Evolutionary conservation across 2,888 invertebrate species (phyloP).

Genomic region (Ephialtes manifestator): DNA sequence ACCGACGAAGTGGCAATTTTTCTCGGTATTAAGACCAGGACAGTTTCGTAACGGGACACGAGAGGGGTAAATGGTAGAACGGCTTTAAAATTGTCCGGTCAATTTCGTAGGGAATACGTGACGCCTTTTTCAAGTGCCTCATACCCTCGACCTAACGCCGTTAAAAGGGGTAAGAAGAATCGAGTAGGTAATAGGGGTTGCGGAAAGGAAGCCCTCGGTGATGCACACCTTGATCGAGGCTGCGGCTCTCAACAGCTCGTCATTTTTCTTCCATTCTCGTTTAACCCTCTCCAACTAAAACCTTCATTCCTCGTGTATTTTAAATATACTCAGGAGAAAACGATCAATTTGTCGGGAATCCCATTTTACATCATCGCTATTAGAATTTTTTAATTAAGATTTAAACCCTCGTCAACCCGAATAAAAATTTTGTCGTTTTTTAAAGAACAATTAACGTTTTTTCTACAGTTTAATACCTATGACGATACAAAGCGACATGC

Average conservation of each 20-base stretch:
- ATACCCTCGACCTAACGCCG: conserved; percentile 33
- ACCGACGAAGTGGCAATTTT: conserved; percentile 85
- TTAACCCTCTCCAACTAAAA: conserved; percentile 39
- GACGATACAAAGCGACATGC: too few species aligned
- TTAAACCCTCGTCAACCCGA: too few species aligned
- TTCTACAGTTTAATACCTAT: too few species aligned
- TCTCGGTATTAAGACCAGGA: conserved; percentile 82
- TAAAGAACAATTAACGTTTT: too few species aligned
- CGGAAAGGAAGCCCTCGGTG: conserved; percentile 51
- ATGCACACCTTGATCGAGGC: conserved; percentile 67
- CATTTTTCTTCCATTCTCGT: conserved; percentile 66
- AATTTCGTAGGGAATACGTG: conserved; percentile 84
- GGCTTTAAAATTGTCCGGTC: conserved; percentile 86
- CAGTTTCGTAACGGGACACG: conserved; percentile 37
- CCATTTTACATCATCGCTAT: not conserved
- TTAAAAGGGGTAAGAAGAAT: conserved; percentile 74
- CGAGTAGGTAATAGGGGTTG: conserved; percentile 39
- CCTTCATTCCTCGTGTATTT: conserved; percentile 40
- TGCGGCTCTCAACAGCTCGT: conserved; percentile 62
- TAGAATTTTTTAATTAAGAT: not conserved
- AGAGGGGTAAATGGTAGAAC: conserved; percentile 58
- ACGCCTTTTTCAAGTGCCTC: conserved; percentile 83
- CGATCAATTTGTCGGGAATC: not conserved
- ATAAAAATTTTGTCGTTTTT: too few species aligned
- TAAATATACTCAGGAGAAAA: not conserved